Conservation (phyloP, 1,140 invertebrate species). For the Euwallacea fornicatus region DNA sequence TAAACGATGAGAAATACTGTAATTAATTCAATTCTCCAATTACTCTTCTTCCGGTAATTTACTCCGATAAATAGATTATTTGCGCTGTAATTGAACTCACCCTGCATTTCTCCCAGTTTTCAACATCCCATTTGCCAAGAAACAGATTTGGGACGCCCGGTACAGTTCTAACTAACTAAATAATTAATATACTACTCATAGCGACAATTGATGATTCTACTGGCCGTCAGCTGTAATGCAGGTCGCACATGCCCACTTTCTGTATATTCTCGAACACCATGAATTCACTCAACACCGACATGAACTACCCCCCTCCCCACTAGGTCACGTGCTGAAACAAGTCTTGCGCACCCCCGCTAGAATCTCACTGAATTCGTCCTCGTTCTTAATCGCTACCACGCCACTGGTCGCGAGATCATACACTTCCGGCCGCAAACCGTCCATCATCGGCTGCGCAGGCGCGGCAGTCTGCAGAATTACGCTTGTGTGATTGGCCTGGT, state of each 20-base stretch:
- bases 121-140: background rate
- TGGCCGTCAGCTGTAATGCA: background rate
- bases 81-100: too few species aligned
- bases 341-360: conserved; percentile 82
- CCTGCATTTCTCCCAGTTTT: too few species aligned
- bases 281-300: background rate
- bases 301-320: background rate
- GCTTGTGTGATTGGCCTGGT: conserved; percentile 52
- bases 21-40: too few species aligned
- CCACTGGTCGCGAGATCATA: conserved; percentile 38
- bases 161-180: background rate
- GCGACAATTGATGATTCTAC: background rate
- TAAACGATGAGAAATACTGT: too few species aligned
- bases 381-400: conserved; percentile 57
- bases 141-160: background rate
- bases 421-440: conserved; percentile 46
- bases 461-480: conserved; percentile 54
- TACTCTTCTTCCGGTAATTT: too few species aligned
- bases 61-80: too few species aligned
- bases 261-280: background rate
- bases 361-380: conserved; percentile 84
- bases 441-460: conserved; percentile 50
- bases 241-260: background rate
- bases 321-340: conserved; percentile 77
- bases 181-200: too few species aligned